phyloP scores from a whole-genome alignment of 2,888 invertebrate genomes.

The Ctenicera cuprea region DNA sequence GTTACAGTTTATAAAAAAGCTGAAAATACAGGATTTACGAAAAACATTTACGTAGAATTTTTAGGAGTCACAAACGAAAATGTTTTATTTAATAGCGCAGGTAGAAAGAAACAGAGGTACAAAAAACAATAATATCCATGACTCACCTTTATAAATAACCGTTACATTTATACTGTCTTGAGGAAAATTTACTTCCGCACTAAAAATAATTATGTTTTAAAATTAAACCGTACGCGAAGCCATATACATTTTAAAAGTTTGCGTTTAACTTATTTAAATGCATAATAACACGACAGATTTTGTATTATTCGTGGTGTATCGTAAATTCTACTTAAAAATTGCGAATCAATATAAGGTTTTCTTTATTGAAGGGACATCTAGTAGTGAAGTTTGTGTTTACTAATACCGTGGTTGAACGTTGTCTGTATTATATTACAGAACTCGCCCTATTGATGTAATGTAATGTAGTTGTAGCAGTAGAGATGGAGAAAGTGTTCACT shows the following conservation, averaged over 20 bases:
- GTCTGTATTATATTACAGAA: background rate
- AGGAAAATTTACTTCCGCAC: conserved; percentile 42
- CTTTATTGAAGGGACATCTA: background rate
- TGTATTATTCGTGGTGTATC: conserved; percentile 30
- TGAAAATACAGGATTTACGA: conserved; percentile 4
- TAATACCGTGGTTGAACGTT: background rate
- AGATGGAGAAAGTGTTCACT: no score
- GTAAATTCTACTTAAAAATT: conserved; percentile 33
- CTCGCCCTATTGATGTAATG: no score
- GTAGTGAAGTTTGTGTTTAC: background rate
- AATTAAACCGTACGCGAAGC: background rate
- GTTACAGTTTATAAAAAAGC: background rate
- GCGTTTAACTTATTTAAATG: background rate
- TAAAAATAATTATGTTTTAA: conserved; percentile 11
- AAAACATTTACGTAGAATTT: conserved; percentile 6
- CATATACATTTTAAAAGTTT: background rate
- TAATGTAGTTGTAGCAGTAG: no score
- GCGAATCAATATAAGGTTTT: conserved; percentile 12
- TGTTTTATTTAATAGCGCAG: conserved; percentile 23
- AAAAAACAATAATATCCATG: conserved; percentile 60
- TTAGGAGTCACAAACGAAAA: background rate
- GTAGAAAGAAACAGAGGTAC: conserved; percentile 44
- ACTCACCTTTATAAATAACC: conserved; percentile 61
- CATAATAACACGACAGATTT: conserved; percentile 20
- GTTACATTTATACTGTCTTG: conserved; percentile 34